These are phyloP conservation scores for Paradisaea rubra DNA, from an alignment of 2,113 vertebrate genomes.

Conservation along the genomic window DNA sequence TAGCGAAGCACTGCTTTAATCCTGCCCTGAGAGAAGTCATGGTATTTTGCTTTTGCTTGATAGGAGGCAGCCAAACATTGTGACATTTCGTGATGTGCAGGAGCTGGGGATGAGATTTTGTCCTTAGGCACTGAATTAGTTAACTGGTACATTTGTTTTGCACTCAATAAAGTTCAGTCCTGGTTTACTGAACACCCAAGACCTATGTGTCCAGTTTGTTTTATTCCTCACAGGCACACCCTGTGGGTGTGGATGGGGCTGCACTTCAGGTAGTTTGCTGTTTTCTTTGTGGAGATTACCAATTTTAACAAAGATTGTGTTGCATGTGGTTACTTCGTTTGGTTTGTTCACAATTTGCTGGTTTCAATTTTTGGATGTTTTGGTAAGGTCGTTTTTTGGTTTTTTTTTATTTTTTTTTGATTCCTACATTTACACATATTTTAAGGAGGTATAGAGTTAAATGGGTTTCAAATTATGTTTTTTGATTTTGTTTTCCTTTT, in stretches of 20 bases:
- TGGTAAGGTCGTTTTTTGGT: not conserved
- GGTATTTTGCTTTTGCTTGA: constrained; percentile 17
- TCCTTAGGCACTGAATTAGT: constrained; percentile 8
- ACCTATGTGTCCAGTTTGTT: not conserved
- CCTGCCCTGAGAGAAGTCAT: constrained; percentile 27
- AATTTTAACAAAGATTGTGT: not conserved
- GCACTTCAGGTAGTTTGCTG: not conserved
- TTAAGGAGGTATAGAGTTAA: not conserved
- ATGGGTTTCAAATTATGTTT: not conserved
- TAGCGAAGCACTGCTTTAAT: not conserved
- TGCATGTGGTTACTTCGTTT: not conserved
- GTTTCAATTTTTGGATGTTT: not conserved
- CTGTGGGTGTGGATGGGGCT: not conserved
- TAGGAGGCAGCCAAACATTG: constrained; percentile 5
- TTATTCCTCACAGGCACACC: not conserved
- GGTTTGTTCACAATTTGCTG: not conserved
- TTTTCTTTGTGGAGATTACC: not conserved
- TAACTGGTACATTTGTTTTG: not conserved
- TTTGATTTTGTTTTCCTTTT: not conserved
- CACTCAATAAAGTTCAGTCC: not conserved
- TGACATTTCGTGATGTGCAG: constrained; percentile 1
- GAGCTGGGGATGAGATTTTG: not conserved
- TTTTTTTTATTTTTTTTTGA: accelerated
- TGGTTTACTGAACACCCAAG: not conserved
- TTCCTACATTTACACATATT: not conserved